These are phyloP conservation scores for Kryphioiulus occultus DNA, from an alignment of 2,888 invertebrate species.

Conservation along the genomic window DNA sequence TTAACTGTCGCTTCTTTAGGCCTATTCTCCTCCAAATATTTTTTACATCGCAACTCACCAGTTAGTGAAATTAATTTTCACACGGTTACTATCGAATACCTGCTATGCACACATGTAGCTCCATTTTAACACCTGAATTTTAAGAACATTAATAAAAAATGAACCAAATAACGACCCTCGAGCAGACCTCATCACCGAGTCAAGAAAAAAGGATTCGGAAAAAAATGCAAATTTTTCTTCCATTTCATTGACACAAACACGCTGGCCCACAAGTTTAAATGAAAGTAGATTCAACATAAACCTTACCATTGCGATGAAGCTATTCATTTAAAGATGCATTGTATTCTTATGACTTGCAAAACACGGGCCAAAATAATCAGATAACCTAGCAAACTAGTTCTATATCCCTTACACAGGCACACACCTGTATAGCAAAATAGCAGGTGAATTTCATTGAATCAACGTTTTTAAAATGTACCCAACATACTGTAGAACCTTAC, in stretches of 20 bases:
- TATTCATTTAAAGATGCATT: background rate
- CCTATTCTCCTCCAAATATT: background rate
- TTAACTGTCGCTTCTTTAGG: slow-evolving; percentile 7
- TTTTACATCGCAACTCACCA: background rate
- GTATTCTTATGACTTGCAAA: slow-evolving; percentile 38
- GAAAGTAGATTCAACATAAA: slow-evolving; percentile 22
- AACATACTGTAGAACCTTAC: background rate
- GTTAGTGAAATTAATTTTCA: slow-evolving; percentile 30
- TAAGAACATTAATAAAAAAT: slow-evolving; percentile 24
- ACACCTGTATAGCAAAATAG: background rate
- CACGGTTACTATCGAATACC: slow-evolving; percentile 27
- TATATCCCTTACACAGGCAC: background rate
- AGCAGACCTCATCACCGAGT: background rate
- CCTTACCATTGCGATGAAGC: slow-evolving; percentile 38
- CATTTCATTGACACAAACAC: slow-evolving; percentile 18
- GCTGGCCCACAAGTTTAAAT: slow-evolving; percentile 10
- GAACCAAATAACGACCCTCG: slow-evolving; percentile 32
- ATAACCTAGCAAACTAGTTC: slow-evolving; percentile 20
- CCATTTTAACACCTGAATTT: slow-evolving; percentile 32
- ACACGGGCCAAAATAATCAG: slow-evolving; percentile 32
- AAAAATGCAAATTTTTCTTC: slow-evolving; percentile 5
- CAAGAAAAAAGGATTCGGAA: background rate
- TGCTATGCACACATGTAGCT: slow-evolving; percentile 32
- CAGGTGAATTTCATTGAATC: background rate
- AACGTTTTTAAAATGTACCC: background rate